Evolutionary conservation across 2,888 invertebrate species (phyloP).

Genomic region (Tachina fera): DNA sequence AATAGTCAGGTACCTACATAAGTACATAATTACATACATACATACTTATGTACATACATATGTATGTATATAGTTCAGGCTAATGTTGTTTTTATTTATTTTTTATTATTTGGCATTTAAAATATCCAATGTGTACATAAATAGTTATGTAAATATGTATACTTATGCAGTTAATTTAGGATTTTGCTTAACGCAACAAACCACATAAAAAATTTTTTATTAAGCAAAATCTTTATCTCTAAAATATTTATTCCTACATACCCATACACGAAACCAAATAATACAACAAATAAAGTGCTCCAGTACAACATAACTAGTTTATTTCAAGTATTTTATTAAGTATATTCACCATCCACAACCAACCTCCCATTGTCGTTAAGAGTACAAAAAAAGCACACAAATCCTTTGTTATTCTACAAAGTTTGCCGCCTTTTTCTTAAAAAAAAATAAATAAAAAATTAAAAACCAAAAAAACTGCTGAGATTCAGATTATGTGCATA

Average conservation of each 20-base stretch:
- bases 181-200: constrained; percentile 46
- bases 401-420: constrained; percentile 69
- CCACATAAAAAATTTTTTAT: constrained; percentile 11
- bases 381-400: constrained; percentile 44
- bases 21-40: too few relatives aligned
- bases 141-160: not conserved
- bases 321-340: constrained; percentile 66
- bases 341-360: constrained; percentile 49
- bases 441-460: not conserved
- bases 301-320: constrained; percentile 66
- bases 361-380: constrained; percentile 68
- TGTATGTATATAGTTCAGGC: not conserved
- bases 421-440: constrained; percentile 67
- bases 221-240: constrained; percentile 37
- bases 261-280: not conserved
- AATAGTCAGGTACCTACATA: too few relatives aligned
- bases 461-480: constrained; percentile 43
- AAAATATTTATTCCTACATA: constrained; percentile 11
- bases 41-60: too few relatives aligned
- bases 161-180: constrained; percentile 23
- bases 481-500: constrained; percentile 61
- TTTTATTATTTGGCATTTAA: not conserved
- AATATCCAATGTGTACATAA: not conserved
- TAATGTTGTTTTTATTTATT: too few relatives aligned
- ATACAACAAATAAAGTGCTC: constrained; percentile 53